Evolutionary conservation across 2,113 vertebrate genomes (phyloP).

Genomic region (Centrocercus urophasianus): DNA sequence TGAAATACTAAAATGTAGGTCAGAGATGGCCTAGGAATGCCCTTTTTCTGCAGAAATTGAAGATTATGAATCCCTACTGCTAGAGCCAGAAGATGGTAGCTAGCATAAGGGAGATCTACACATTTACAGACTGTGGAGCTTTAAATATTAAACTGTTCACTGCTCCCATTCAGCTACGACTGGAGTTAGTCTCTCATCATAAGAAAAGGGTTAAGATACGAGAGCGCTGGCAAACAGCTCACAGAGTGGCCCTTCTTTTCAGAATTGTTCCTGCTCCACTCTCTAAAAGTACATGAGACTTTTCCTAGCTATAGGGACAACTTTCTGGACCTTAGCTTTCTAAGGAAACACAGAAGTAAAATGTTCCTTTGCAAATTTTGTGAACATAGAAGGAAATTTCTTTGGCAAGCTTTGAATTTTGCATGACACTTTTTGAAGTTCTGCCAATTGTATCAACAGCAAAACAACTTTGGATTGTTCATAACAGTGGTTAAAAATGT

Average conservation of each 20-base stretch:
- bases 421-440: not conserved
- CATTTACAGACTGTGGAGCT: not conserved
- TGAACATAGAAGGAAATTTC: not conserved
- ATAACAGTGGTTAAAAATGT: not conserved
- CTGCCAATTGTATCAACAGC: not conserved
- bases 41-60: not conserved
- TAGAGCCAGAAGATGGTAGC: not conserved
- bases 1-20: not conserved
- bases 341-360: not conserved
- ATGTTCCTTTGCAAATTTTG: not conserved
- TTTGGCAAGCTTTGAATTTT: conserved; percentile 25
- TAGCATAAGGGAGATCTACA: not conserved
- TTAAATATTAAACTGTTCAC: not conserved
- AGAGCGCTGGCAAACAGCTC: not conserved
- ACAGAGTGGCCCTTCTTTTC: not conserved
- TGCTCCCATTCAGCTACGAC: not conserved
- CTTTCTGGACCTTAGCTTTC: not conserved
- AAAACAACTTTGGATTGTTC: not conserved
- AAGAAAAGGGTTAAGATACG: not conserved
- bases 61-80: not conserved
- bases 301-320: not conserved
- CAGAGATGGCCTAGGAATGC: not conserved
- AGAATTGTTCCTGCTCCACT: not conserved
- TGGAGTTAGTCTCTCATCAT: not conserved
- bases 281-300: not conserved